phyloP scores from a whole-genome alignment of 2,797 vertebrate species.

The Neomorphus geoffroyi region DNA sequence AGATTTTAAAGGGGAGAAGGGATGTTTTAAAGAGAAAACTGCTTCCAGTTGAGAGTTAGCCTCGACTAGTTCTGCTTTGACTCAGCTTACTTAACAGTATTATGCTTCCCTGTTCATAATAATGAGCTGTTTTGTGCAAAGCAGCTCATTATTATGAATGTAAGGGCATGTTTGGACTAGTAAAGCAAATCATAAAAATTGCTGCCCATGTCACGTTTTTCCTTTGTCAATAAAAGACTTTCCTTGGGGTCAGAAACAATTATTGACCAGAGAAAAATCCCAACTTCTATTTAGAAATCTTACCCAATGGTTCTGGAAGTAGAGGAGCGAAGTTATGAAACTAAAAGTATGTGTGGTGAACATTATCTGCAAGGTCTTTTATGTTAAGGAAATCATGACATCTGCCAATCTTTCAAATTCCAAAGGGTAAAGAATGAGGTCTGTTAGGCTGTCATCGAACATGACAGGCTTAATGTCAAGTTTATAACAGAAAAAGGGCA shows the following conservation, averaged over 20 bases:
- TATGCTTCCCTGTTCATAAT: slow-evolving; percentile 73
- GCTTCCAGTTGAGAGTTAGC: slow-evolving; percentile 65
- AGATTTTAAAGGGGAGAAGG: slow-evolving; percentile 54
- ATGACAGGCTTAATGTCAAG: slow-evolving; percentile 99
- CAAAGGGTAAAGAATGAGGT: slow-evolving; percentile 94
- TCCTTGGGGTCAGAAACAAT: slow-evolving; percentile 67
- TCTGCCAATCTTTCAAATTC: slow-evolving; percentile 93
- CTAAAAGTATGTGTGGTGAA: slow-evolving; percentile 68
- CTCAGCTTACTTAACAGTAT: slow-evolving; percentile 66
- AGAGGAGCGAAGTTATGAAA: slow-evolving; percentile 65
- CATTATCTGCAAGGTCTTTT: slow-evolving; percentile 79
- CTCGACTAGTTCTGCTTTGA: slow-evolving; percentile 61
- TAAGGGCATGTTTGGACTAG: slow-evolving; percentile 75
- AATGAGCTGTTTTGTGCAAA: slow-evolving; percentile 73
- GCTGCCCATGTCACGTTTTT: slow-evolving; percentile 54
- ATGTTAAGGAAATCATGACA: slow-evolving; percentile 91
- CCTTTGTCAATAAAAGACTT: slow-evolving; percentile 69
- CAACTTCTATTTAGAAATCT: slow-evolving; percentile 49
- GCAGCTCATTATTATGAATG: slow-evolving; percentile 78
- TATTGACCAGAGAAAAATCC: slow-evolving; percentile 60
- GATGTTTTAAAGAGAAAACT: slow-evolving; percentile 66
- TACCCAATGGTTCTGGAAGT: slow-evolving; percentile 32
- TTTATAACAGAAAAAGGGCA: slow-evolving; percentile 97
- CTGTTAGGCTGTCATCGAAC: slow-evolving; percentile 98
- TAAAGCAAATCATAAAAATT: slow-evolving; percentile 75